Evolutionary conservation across 1,140 invertebrate genomes (phyloP), one percentile per base, ranked within the genome.

Genomic region (Drosophila neocordata): DNA sequence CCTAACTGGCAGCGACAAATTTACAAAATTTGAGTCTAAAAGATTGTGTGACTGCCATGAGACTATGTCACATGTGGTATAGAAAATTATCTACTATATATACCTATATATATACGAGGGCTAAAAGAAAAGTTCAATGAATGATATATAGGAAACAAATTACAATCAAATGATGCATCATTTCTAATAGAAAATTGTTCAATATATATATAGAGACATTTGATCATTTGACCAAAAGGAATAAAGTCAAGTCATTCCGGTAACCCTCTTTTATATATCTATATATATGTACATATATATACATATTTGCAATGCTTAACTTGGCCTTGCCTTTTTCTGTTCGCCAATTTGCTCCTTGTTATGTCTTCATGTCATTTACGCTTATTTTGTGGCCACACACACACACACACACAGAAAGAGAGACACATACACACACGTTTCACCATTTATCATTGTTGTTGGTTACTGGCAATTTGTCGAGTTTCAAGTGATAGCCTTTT

Each of bases 281-380:
- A 24, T 24, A 3, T 31, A 31, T 31, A 6, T 4, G 6, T 31
- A 31, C 7, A 31, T 31, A 7, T 6, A 31, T 7, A 31, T 31
- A 31, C 5, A 31, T 31, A 31, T 31, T 4, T 31, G 15, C 13
- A 15, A 20, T 48, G 6, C 15, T 18, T 3, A 20, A 20, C 15
- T n/a, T 48, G 7, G 27, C 27, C 24, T 53, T 73, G 70, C 48
- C 37, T 48, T 37, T 73, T 66, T 66, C 31, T 20, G 38, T 57
- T 57, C 6, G 15, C 70, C 82, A 75, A 76, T 79, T 87, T 83
- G 69, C 55, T 67, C 69, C 63, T 74, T 66, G 59, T 60, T 24
- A 88, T 77, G 72, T 88, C 83, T 83, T 79, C 62, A 79, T 88
- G 82, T 79, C 79, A 82, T 79, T 73, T 66, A 69, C 74, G 63